A percentile compares a stretch with the other conserved stretches of the same genome.
These are phyloP conservation scores for Trachelus troglodyta DNA, from an alignment of 2,888 invertebrate species.

Conservation along the genomic window DNA sequence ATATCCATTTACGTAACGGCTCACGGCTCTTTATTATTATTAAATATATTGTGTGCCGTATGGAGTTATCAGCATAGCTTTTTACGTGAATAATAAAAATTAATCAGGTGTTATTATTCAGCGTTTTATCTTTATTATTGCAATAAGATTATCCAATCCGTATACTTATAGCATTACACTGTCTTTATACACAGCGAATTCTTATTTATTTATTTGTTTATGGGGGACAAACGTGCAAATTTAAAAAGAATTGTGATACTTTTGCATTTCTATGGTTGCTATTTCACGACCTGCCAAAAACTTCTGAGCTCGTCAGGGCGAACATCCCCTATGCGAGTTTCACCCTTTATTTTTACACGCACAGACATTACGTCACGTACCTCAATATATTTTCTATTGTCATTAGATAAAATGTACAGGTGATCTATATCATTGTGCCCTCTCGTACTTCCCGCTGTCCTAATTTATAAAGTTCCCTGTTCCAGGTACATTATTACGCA, in stretches of 20 bases:
- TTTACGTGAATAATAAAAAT: not conserved
- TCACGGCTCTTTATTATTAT: not conserved
- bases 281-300: not conserved
- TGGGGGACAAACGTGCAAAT: not conserved
- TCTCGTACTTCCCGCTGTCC: not conserved
- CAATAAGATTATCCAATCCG: not conserved
- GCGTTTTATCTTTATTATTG: not conserved
- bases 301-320: not conserved
- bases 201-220: not conserved
- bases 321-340: not conserved
- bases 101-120: not conserved
- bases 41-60: not conserved
- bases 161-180: not conserved
- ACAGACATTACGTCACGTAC: not conserved
- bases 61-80: not conserved
- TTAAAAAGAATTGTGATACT: not conserved
- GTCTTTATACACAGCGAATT: not conserved
- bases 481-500: no score
- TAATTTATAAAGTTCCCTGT: not conserved
- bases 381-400: not conserved
- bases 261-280: not conserved
- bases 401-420: not conserved
- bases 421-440: not conserved
- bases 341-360: not conserved
- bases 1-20: not conserved